A percentile compares a stretch with the other conserved stretches of the same genome.
Conservation (phyloP, 2,888 invertebrate genomes). For the Branchipolynoe longqiensis region DNA sequence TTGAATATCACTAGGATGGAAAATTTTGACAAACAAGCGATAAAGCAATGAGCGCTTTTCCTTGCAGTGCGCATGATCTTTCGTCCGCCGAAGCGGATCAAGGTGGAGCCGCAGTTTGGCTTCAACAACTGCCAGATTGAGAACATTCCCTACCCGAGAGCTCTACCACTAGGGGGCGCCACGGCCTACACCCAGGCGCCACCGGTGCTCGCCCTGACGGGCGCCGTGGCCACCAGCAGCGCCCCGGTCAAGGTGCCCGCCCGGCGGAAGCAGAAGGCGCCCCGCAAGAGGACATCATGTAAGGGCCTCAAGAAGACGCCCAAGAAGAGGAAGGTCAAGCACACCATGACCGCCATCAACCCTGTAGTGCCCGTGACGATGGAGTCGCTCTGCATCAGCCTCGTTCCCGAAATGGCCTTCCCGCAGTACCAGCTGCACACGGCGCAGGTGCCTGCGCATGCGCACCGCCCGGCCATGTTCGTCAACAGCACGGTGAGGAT, state of each 20-base stretch:
- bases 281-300: background rate
- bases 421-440: too few relatives aligned
- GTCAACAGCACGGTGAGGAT: too few relatives aligned
- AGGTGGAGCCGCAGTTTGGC: background rate
- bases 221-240: background rate
- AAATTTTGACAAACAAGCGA: too few relatives aligned
- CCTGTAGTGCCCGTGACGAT: background rate
- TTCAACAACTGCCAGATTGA: background rate
- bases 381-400: too few relatives aligned
- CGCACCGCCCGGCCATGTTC: too few relatives aligned
- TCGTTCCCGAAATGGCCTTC: too few relatives aligned
- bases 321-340: background rate
- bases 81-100: background rate
- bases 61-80: background rate
- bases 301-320: background rate
- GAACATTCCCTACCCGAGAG: background rate
- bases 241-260: background rate
- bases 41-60: too few relatives aligned
- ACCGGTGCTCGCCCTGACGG: background rate
- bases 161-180: too few relatives aligned
- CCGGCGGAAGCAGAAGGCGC: background rate
- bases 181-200: too few relatives aligned
- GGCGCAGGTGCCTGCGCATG: too few relatives aligned
- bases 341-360: conserved; percentile 16
- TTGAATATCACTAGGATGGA: too few relatives aligned